A percentile compares a stretch with the other conserved stretches of the same genome.
phyloP scores from a whole-genome alignment of 2,113 vertebrate species.

The Oceanites oceanicus region DNA sequence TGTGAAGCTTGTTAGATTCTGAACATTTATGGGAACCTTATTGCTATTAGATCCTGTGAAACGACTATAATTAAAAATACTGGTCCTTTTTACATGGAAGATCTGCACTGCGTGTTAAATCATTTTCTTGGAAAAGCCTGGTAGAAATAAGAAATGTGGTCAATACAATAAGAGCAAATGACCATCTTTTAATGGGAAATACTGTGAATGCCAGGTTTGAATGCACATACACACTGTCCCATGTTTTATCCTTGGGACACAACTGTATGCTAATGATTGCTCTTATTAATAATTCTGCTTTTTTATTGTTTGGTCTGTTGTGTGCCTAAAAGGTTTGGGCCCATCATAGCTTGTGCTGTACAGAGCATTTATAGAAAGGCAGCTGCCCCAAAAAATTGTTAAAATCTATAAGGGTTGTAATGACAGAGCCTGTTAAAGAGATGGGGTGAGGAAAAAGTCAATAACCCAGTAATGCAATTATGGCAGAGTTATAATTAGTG shows the following conservation, averaged over 20 bases:
- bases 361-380: neutral
- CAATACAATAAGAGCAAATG: neutral
- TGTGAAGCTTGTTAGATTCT: constrained; percentile 43
- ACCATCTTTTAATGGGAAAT: neutral
- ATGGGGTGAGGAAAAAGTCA: neutral
- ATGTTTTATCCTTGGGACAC: neutral
- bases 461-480: neutral
- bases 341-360: neutral
- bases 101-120: neutral
- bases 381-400: neutral
- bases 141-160: neutral
- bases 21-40: constrained; percentile 44
- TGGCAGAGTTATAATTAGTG: neutral
- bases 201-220: neutral
- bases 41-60: constrained; percentile 29
- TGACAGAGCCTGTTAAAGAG: neutral
- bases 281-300: neutral
- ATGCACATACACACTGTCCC: neutral
- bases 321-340: neutral
- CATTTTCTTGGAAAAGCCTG: neutral
- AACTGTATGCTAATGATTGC: neutral
- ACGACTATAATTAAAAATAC: neutral
- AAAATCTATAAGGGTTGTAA: neutral
- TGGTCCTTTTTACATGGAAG: neutral
- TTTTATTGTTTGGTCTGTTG: neutral